phyloP scores from a whole-genome alignment of 2,888 invertebrate species.

The Drosophila fungiperda region DNA sequence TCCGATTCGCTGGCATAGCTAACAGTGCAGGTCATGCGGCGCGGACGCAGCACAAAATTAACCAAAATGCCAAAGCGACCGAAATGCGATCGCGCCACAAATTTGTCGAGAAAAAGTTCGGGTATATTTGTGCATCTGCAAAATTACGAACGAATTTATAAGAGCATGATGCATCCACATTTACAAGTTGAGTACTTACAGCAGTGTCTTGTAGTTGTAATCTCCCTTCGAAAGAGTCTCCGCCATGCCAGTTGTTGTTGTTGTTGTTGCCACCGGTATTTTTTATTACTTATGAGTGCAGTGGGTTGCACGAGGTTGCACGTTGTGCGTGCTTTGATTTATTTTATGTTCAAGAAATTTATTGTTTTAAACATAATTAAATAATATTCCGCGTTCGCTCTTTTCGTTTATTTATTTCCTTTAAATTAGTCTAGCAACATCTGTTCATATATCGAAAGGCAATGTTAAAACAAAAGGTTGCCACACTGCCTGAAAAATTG shows the following conservation, averaged over 20 bases:
- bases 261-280: not conserved
- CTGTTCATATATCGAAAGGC: not conserved
- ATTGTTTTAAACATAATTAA: not conserved
- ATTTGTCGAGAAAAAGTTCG: constrained; percentile 87
- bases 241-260: constrained; percentile 31
- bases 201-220: constrained; percentile 59
- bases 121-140: constrained; percentile 88
- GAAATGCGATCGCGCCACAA: constrained; percentile 88
- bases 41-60: constrained; percentile 88
- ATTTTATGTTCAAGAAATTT: not conserved
- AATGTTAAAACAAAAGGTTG: not conserved
- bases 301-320: not conserved
- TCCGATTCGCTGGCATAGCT: constrained; percentile 88
- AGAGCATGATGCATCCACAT: not conserved
- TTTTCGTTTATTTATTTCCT: not conserved
- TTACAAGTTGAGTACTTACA: constrained; percentile 45
- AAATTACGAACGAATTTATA: not conserved
- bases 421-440: not conserved
- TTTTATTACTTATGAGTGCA: not conserved
- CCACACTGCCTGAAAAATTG: not conserved
- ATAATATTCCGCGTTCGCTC: not conserved
- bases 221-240: constrained; percentile 24
- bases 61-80: constrained; percentile 90
- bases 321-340: not conserved
- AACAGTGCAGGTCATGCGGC: constrained; percentile 88